Percentiles rank a stretch among this genome's conserved stretches.
Conservation (phyloP, 2,113 vertebrate genomes). For the Tylochromis polylepis region DNA sequence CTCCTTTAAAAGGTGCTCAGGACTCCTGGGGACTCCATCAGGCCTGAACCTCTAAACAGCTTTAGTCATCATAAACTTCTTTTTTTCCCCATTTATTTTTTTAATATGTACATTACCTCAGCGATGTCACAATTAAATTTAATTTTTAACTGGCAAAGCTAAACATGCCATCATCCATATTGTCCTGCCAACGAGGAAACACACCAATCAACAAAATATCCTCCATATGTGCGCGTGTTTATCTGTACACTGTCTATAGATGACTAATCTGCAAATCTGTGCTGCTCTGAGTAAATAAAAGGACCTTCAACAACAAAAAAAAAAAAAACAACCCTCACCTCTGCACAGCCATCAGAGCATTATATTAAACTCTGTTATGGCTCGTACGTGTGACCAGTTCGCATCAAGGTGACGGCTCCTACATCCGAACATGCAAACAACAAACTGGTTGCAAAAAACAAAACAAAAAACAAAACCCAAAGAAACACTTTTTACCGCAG, state of each 20-base stretch:
- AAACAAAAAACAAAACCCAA: not conserved
- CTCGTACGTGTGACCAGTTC: not conserved
- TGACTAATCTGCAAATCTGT: not conserved
- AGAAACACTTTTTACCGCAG: not conserved
- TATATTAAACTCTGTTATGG: not conserved
- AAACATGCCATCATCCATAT: not conserved
- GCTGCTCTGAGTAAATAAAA: not conserved
- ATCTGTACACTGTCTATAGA: not conserved
- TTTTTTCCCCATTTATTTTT: not conserved
- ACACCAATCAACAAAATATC: not conserved
- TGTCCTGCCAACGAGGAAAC: not conserved
- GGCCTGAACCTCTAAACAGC: not conserved
- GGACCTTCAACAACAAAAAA: too few relatives aligned
- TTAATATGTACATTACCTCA: not conserved
- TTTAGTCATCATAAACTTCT: not conserved
- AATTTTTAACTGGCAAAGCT: not conserved
- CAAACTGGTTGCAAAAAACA: not conserved
- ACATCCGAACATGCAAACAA: not conserved
- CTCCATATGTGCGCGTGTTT: not conserved
- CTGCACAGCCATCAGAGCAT: not conserved
- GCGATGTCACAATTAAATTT: not conserved
- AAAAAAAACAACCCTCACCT: too few relatives aligned
- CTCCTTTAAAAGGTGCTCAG: not conserved
- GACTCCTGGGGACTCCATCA: not conserved
- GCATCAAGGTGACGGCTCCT: not conserved